Percentiles rank a stretch among this genome's conserved stretches.
Evolutionary conservation across 1,140 invertebrate genomes (phyloP).

Genomic region (Limonius californicus): DNA sequence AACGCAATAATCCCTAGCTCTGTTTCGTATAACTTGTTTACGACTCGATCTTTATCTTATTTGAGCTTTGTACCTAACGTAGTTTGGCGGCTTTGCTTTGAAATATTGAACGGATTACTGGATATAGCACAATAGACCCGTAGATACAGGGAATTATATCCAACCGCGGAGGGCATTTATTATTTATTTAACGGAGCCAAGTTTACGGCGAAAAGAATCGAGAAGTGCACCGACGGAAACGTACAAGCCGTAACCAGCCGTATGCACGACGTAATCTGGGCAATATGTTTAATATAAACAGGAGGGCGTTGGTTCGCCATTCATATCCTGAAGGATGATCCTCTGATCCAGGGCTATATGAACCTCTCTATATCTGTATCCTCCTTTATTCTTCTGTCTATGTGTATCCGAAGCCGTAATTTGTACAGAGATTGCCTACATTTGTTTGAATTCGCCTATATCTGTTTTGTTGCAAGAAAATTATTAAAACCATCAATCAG

Average conservation of each 20-base stretch:
- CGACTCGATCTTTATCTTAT: conserved; percentile 17
- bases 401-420: conserved; percentile 5
- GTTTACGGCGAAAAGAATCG: too few species aligned
- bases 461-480: background rate
- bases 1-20: conserved; percentile 21
- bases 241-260: too few species aligned
- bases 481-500: conserved; percentile 5
- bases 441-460: conserved; percentile 6
- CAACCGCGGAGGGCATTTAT: background rate
- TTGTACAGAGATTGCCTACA: conserved; percentile 9
- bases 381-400: conserved; percentile 6
- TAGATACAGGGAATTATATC: background rate
- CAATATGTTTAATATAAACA: conserved; percentile 12
- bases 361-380: background rate
- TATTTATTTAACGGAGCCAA: background rate
- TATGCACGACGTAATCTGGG: background rate
- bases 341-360: conserved; percentile 6
- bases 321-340: conserved; percentile 10
- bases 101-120: conserved; percentile 8
- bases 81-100: conserved; percentile 2
- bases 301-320: background rate
- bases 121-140: conserved; percentile 1
- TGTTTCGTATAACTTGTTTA: conserved; percentile 23
- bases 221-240: background rate
- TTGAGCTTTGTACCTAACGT: conserved; percentile 3